Conservation (phyloP, 1,140 invertebrate genomes). For the Forficula auricularia region DNA sequence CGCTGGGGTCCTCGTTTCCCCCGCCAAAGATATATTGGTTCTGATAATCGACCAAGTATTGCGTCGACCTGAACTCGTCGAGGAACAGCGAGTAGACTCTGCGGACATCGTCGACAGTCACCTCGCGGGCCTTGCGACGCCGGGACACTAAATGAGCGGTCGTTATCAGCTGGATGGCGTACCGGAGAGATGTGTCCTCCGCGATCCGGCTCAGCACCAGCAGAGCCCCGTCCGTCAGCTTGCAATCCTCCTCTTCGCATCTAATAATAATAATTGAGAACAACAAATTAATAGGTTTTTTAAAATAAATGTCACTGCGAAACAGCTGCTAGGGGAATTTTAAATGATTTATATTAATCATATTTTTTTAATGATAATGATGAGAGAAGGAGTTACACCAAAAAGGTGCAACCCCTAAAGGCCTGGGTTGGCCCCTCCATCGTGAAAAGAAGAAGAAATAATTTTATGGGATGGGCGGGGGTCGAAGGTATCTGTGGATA, state of each 20-base stretch:
- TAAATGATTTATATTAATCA: not conserved
- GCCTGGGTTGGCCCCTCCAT: too few species aligned
- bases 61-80: constrained; percentile 80
- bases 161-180: constrained; percentile 97
- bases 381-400: too few species aligned
- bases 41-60: constrained; percentile 90
- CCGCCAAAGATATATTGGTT: constrained; percentile 85
- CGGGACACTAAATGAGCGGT: constrained; percentile 77
- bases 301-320: too few species aligned
- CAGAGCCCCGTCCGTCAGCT: constrained; percentile 82
- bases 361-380: too few species aligned
- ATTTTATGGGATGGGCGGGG: too few species aligned
- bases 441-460: too few species aligned
- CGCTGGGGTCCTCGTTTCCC: constrained; percentile 26
- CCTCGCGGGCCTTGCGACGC: constrained; percentile 66
- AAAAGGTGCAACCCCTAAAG: too few species aligned
- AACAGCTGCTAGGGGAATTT: not conserved
- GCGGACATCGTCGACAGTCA: constrained; percentile 67
- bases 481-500: too few species aligned
- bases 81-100: constrained; percentile 86
- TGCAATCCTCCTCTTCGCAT: constrained; percentile 93
- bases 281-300: not conserved
- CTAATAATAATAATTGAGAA: constrained; percentile 22
- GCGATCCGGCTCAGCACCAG: constrained; percentile 83
- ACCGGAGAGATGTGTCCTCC: constrained; percentile 80